Conservation (phyloP, 2,888 invertebrate genomes). For the Phengaris arion region DNA sequence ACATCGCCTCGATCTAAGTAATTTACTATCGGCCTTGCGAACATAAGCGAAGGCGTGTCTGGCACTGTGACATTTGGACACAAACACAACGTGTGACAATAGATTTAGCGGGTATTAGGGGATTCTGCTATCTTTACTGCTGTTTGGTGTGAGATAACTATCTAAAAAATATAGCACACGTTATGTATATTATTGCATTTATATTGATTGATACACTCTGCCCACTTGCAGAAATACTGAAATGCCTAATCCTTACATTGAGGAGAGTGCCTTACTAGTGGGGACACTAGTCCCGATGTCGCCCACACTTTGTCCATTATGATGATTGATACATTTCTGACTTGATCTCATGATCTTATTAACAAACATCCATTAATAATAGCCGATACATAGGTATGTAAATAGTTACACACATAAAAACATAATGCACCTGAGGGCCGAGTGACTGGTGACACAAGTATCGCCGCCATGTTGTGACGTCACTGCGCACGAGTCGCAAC, state of each 20-base stretch:
- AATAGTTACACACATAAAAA: background rate
- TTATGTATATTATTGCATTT: background rate
- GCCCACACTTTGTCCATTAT: no score
- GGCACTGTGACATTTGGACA: background rate
- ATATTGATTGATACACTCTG: background rate
- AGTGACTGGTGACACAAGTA: background rate
- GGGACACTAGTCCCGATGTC: no score
- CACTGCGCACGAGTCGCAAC: constrained; percentile 1
- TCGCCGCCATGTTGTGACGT: constrained; percentile 10
- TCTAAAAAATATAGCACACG: background rate
- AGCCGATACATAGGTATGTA: background rate
- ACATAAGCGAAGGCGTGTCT: background rate
- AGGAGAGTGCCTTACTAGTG: no score
- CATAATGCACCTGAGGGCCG: background rate
- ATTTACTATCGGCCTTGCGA: background rate
- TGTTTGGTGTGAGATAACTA: constrained; percentile 5
- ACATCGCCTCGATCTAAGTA: background rate
- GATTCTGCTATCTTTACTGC: constrained; percentile 17
- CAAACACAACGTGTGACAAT: background rate
- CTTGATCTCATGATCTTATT: background rate
- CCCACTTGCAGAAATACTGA: no score
- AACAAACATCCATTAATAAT: background rate
- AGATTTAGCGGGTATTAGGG: constrained; percentile 7
- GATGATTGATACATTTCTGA: no score
- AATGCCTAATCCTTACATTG: no score